Base-by-base conservation (phyloP, 2,797 vertebrate species). In the Acomys russatus region DNA sequence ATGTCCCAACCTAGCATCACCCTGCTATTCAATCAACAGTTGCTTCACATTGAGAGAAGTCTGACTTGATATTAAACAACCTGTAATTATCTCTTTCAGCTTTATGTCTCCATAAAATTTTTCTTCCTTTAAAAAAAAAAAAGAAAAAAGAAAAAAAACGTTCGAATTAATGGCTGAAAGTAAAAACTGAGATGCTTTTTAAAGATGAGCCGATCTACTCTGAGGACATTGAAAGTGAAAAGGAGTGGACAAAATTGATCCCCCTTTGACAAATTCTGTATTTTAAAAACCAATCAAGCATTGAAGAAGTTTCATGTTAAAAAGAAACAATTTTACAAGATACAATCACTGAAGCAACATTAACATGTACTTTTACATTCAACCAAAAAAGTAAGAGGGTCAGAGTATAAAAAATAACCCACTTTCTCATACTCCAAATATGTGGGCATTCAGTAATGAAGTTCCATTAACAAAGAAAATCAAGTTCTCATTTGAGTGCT, bases 401-500 rank as follows among this genome's bases (percentile, higher is more conserved):
- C 49, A 91, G 28, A 90, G 44, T 88, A 88, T 88, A 74, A 93
- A 90, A 88, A 90, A 91, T 30, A 95, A 90, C 8, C 79, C n/a
- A 90, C 93, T 84, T 95, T 92, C 95, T 95, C 70, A 97, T 59
- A 88, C 74, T 96, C 89, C 68, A 91, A 90, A 94, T 66, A 96
- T 80, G 94, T 80, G 82, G 90, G 95, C 63, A 97, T 85, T 97
- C 49, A 95, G 85, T 70, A 97, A 89, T 49, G 35, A 98, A 96
- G 20, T 95, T 97, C 94, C 38, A 90, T 73, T 97, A 96, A 96
- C 2, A 95, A 97, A 96, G 90, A 95, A 97, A 97, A 98, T 93
- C 94, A 98, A 95, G 71, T 79, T 97, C 92, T 85, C 22, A 85
- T 56, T 97, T 95, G 85, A 97, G 86, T 92, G 96, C 61, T 88